Evolutionary conservation across 2,113 vertebrate species (phyloP).

Genomic region (Nymphicus hollandicus): DNA sequence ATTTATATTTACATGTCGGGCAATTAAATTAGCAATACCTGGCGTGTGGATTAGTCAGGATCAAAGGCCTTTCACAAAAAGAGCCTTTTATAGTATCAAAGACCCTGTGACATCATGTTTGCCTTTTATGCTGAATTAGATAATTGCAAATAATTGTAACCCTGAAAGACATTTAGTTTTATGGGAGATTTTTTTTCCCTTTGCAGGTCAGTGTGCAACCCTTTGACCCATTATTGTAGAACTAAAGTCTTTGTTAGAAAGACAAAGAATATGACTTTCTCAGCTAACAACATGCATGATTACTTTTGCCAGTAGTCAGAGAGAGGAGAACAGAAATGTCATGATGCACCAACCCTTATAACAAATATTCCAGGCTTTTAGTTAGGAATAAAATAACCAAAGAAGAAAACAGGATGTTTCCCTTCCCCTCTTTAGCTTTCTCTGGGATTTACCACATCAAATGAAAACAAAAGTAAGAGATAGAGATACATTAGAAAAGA

Average conservation of each 20-base stretch:
- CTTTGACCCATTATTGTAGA: constrained; percentile 31
- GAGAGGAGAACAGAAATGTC: not conserved
- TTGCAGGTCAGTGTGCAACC: constrained; percentile 28
- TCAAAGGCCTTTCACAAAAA: constrained; percentile 48
- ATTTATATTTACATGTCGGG: constrained; percentile 66
- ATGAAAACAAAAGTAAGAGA: not conserved
- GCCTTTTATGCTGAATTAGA: constrained; percentile 61
- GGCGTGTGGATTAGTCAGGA: constrained; percentile 41
- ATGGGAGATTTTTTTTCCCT: not conserved
- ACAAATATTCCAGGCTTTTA: not conserved
- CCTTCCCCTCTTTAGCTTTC: not conserved
- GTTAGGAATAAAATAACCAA: not conserved
- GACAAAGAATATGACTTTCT: constrained; percentile 21
- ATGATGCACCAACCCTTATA: not conserved
- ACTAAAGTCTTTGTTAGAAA: constrained; percentile 26
- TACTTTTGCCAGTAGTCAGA: not conserved
- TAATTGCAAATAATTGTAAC: constrained; percentile 57
- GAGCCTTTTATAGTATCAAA: constrained; percentile 53
- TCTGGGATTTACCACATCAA: not conserved
- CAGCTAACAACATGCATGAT: not conserved
- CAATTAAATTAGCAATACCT: constrained; percentile 66
- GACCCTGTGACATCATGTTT: constrained; percentile 29
- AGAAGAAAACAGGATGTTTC: not conserved
- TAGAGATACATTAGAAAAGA: not conserved
- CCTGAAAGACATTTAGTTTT: constrained; percentile 41